A percentile compares a stretch with the other conserved stretches of the same genome.
Evolutionary conservation across 1,140 invertebrate species (phyloP).

Genomic region (Dolichoris vasculosae): DNA sequence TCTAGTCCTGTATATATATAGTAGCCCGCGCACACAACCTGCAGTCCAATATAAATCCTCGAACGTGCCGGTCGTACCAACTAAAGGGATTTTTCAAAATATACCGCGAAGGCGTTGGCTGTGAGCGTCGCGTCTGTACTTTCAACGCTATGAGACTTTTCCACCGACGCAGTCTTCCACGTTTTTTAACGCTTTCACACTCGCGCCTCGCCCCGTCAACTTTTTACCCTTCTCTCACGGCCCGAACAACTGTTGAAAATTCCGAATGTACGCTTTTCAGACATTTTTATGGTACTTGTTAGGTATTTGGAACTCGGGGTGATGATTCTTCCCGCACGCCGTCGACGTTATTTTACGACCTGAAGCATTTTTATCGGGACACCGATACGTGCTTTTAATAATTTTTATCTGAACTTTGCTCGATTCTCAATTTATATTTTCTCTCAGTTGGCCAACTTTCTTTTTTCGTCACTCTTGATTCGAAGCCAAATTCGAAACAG

Average conservation of each 20-base stretch:
- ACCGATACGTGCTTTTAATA: slow-evolving; percentile 7
- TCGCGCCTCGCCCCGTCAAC: neutral
- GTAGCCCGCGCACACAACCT: slow-evolving; percentile 55
- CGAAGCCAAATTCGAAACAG: neutral
- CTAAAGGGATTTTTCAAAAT: slow-evolving; percentile 64
- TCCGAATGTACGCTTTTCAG: neutral
- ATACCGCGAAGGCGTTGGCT: neutral
- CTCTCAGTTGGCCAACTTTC: neutral
- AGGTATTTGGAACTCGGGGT: neutral
- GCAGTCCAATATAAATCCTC: slow-evolving; percentile 63
- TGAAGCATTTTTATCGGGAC: neutral
- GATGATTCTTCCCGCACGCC: neutral
- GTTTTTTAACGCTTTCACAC: neutral
- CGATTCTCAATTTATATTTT: neutral
- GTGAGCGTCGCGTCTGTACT: neutral
- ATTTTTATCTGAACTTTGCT: neutral
- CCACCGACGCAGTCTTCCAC: neutral
- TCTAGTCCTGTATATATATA: neutral
- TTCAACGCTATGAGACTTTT: neutral
- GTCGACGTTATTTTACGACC: neutral
- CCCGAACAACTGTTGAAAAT: neutral
- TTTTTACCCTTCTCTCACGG: neutral
- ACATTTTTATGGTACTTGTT: neutral
- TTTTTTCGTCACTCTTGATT: neutral
- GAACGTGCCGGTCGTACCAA: slow-evolving; percentile 63